These are phyloP conservation scores for Colletes latitarsis DNA, from an alignment of 1,140 invertebrate genomes.

Conservation along the genomic window DNA sequence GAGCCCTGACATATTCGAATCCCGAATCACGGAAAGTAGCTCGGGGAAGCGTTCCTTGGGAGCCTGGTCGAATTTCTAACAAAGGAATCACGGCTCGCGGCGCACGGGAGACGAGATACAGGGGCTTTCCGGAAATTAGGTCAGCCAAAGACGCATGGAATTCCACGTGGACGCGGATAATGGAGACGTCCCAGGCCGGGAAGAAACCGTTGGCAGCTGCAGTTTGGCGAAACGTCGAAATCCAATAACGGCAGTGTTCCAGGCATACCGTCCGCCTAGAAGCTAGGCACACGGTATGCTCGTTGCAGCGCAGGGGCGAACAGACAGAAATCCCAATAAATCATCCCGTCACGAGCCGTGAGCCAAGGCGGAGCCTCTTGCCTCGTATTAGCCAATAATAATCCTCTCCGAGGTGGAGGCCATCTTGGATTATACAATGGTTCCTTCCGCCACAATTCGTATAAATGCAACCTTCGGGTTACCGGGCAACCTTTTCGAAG, in stretches of 20 bases:
- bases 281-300: constrained; percentile 73
- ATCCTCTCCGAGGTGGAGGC: constrained; percentile 82
- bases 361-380: constrained; percentile 83
- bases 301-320: constrained; percentile 77
- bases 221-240: constrained; percentile 60
- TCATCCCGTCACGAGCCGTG: constrained; percentile 82
- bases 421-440: constrained; percentile 83
- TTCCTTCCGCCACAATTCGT: constrained; percentile 80
- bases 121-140: constrained; percentile 33
- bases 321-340: constrained; percentile 82
- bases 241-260: constrained; percentile 60
- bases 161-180: constrained; percentile 32
- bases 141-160: constrained; percentile 26
- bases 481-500: constrained; percentile 71
- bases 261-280: constrained; percentile 59
- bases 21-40: background rate
- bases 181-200: constrained; percentile 39
- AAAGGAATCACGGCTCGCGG: background rate
- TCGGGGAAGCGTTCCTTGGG: background rate
- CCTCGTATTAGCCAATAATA: constrained; percentile 84
- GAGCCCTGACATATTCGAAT: background rate
- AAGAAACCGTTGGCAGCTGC: constrained; percentile 49
- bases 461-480: constrained; percentile 78
- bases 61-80: background rate
- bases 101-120: background rate